Base-by-base conservation (phyloP, 2,113 vertebrate genomes). In the Montifringilla adamsi region DNA sequence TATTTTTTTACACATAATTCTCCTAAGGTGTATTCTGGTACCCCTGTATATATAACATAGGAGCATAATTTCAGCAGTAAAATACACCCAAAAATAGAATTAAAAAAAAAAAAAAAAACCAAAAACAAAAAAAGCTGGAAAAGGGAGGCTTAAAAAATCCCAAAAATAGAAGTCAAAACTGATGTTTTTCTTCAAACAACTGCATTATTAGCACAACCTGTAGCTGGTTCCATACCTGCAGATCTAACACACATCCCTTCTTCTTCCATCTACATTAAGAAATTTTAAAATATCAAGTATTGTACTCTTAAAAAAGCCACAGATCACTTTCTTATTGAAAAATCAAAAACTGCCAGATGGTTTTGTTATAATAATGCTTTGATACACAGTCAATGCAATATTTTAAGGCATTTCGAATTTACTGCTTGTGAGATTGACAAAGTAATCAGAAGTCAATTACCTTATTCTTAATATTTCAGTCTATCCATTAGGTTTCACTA, bases 81-180 rank as follows among this genome's bases (percentile, higher is more conserved):
- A 37, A 5, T 47, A n/a, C 7, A 74, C 11, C 2, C 7, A 20
- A 49, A 60, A 26, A 6, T 3, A 44, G 31, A 9, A 31, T 37
- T 9, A 37, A 37, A 37, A 9, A 9, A 37, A 37, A 37, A 9
- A n/a, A 50, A 2, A 37, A 37, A 37, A 9, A 9, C 8, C 8
- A 37, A 9, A n/a, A 50, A 2, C 14, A 31, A 26, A n/a, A 67
- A 50, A 63, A 7, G 0, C 2, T 3, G 37, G 52, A 44, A 53
- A 18, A 4, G 2, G 7, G 5, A n/a, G 5, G 14, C 7, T 50
- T 46, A 24, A 69, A 49, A 58, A 41, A 22, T 13, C 3, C 0
- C 6, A 26, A 7, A 72, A 76, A n/a, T 2, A 3, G 2, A 62
- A 67, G 19, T 50, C 43, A 72, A 83, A 88, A 37, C 2, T 14